Evolutionary conservation across 1,140 invertebrate species (phyloP).

Genomic region (Bombus impatiens): DNA sequence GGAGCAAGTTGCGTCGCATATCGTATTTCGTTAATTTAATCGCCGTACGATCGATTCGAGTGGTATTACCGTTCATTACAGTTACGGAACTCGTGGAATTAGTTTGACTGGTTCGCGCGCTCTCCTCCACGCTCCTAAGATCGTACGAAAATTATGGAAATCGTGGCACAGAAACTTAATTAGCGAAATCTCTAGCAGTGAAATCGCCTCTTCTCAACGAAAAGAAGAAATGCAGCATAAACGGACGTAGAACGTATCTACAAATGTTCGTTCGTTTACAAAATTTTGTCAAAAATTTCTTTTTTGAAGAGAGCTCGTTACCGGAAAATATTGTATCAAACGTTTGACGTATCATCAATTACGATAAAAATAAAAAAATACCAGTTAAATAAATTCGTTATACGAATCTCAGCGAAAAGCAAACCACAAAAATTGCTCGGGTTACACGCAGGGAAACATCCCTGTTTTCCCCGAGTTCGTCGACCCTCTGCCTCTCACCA

Average conservation of each 20-base stretch:
- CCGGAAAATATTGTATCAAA: background rate
- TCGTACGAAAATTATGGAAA: slow-evolving; percentile 29
- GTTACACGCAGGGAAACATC: background rate
- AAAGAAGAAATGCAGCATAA: background rate
- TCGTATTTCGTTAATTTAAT: slow-evolving; percentile 10
- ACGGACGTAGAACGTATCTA: background rate
- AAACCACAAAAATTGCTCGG: background rate
- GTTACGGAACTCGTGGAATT: slow-evolving; percentile 30
- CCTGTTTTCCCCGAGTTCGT: background rate
- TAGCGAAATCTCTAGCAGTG: background rate
- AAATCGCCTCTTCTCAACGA: too few species aligned
- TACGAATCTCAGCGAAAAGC: background rate
- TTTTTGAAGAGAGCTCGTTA: background rate
- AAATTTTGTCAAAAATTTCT: too few species aligned
- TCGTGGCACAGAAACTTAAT: slow-evolving; percentile 6
- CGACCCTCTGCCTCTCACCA: background rate
- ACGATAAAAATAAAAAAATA: background rate
- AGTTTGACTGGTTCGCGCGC: background rate
- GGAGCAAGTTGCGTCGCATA: background rate
- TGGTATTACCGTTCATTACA: slow-evolving; percentile 18
- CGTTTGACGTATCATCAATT: background rate
- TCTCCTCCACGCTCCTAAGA: background rate
- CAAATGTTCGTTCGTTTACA: background rate
- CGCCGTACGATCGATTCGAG: slow-evolving; percentile 11
- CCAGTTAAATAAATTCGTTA: background rate